These are phyloP conservation scores for Antechinus stuartii DNA, from an alignment of 2,113 vertebrate genomes.

Conservation along the genomic window DNA sequence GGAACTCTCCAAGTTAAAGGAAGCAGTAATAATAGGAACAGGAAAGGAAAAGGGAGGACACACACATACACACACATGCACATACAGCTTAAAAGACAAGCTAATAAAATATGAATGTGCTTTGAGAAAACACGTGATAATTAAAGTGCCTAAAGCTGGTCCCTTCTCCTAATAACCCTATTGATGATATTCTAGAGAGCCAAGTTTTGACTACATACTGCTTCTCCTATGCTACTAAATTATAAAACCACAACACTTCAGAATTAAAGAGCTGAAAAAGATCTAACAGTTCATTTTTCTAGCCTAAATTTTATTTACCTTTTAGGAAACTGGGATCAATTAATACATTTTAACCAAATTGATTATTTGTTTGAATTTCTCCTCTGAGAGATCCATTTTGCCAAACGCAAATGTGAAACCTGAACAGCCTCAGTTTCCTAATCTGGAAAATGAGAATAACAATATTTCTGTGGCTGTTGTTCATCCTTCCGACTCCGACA, in stretches of 20 bases:
- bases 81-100: background rate
- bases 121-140: background rate
- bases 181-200: background rate
- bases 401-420: background rate
- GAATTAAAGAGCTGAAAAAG: background rate
- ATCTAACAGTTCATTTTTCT: background rate
- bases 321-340: background rate
- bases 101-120: background rate
- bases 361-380: background rate
- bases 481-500: background rate
- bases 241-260: background rate
- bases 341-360: background rate
- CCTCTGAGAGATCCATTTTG: background rate
- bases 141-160: background rate
- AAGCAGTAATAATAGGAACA: background rate
- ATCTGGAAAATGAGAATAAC: background rate
- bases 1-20: background rate
- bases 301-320: background rate
- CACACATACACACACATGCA: background rate
- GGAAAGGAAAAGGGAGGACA: background rate
- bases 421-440: background rate
- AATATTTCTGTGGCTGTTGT: background rate
- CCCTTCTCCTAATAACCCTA: background rate
- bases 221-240: background rate
- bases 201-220: background rate